Conservation (phyloP, 2,797 vertebrate genomes). For the Channallabes apus region DNA sequence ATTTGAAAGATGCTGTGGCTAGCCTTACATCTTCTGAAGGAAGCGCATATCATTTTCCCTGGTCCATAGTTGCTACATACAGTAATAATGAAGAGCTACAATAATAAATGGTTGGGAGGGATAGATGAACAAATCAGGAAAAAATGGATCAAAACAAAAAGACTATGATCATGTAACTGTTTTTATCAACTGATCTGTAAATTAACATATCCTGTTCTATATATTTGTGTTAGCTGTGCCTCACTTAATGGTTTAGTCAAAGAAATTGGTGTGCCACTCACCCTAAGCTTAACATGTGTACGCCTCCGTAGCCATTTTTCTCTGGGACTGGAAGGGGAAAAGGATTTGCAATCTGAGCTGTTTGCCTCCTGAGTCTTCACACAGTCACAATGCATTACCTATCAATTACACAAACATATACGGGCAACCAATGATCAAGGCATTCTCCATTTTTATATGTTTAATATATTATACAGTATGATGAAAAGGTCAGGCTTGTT, state of each 20-base stretch:
- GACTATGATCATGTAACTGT: too few relatives aligned
- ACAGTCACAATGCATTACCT: constrained; percentile 93
- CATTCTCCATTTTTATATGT: not conserved
- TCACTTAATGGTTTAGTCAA: not conserved
- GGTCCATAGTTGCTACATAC: not conserved
- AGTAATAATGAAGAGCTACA: not conserved
- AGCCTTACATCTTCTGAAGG: not conserved
- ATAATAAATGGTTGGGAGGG: not conserved
- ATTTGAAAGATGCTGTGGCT: not conserved
- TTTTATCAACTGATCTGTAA: not conserved
- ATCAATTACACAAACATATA: constrained; percentile 53
- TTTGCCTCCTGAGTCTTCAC: constrained; percentile 81
- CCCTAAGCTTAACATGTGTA: constrained; percentile 95
- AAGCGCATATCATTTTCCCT: not conserved
- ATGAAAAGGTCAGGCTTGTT: not conserved
- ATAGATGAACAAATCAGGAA: not conserved
- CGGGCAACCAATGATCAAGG: not conserved
- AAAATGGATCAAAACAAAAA: not conserved
- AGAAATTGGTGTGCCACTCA: constrained; percentile 56
- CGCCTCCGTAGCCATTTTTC: constrained; percentile 97
- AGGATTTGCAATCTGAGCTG: constrained; percentile 75
- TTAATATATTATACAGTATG: not conserved
- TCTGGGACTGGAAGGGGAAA: constrained; percentile 85
- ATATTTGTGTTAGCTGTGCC: not conserved
- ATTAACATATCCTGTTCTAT: not conserved